Conservation (phyloP, 2,888 invertebrate genomes). For the Spodoptera picta region DNA sequence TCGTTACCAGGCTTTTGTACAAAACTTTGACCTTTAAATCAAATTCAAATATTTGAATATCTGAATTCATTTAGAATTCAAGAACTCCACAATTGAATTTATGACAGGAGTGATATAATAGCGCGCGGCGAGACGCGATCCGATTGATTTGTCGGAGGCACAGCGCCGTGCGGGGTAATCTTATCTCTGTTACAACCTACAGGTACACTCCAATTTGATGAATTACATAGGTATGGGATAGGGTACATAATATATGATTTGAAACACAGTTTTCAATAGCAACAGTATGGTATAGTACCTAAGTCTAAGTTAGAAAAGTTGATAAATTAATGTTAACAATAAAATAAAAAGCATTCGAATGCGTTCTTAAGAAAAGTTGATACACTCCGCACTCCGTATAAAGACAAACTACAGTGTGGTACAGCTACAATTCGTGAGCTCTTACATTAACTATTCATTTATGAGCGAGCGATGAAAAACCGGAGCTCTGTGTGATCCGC, state of each 20-base stretch:
- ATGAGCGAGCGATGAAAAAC: conserved; percentile 35
- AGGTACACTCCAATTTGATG: no score
- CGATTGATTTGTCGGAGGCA: conserved; percentile 2
- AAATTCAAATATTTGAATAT: conserved; percentile 54
- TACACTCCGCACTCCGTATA: neutral
- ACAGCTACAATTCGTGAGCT: neutral
- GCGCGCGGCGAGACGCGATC: conserved; percentile 7
- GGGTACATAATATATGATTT: no score
- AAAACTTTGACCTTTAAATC: conserved; percentile 35
- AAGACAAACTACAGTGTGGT: neutral
- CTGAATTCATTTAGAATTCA: conserved; percentile 39
- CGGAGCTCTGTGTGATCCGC: conserved; percentile 12
- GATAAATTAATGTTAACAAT: no score
- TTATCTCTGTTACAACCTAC: no score
- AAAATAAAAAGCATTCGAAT: no score
- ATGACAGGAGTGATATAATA: conserved; percentile 27
- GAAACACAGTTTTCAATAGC: no score
- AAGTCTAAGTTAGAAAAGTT: no score
- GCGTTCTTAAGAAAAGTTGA: no score
- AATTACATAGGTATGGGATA: no score
- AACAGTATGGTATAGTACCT: no score
- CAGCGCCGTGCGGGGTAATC: neutral
- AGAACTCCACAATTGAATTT: conserved; percentile 50
- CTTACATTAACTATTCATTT: conserved; percentile 46
- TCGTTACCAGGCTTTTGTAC: conserved; percentile 35